Evolutionary conservation across 1,140 invertebrate genomes (phyloP), one percentile per base, ranked within the genome.

Genomic region (Chymomyza costata): DNA sequence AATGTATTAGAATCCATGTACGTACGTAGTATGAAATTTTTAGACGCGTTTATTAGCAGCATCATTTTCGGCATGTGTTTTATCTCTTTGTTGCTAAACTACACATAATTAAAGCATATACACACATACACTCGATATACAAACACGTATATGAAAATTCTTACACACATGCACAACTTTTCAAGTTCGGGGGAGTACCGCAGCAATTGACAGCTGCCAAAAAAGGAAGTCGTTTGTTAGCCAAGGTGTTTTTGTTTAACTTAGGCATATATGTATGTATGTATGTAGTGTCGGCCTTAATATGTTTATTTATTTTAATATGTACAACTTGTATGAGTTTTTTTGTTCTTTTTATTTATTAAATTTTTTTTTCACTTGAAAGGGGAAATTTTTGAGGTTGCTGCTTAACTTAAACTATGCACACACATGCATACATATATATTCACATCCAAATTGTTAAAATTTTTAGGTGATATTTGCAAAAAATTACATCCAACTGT

Each of bases 381-480:
- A 32, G 66, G 71, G 71, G 62, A 67, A 78, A 64, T 78, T 66
- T 67, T 41, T 53, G 21, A 5, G 21, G 21, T 25, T 25, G 21
- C 21, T 25, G 3, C 3, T 8, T 5, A 3, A 25, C 21, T n/a
- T n/a, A n/a, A n/a, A n/a, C n/a, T n/a, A 25, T 25, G 21, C 21
- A 25, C 21, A 25, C 16, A 14, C 46, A 37, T 38, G 52, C 55
- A 60, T 55, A 49, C 56, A 17, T 32, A 50, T 57, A 66, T 59
- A 54, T 58, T 45, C 45, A 56, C 58, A 49, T 59, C 39, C n/a
- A 53, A 50, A 71, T 78, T 63, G 73, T 80, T 76, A 39, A 71
- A 67, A 76, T 76, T 80, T 66, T 78, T 78, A 51, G 30, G 44
- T 53, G 30, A 40, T 53, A 76, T 71, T 76, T 76, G 80, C 71